Conservation (phyloP, 1,140 invertebrate genomes). For the Drosophila chauvacae region DNA sequence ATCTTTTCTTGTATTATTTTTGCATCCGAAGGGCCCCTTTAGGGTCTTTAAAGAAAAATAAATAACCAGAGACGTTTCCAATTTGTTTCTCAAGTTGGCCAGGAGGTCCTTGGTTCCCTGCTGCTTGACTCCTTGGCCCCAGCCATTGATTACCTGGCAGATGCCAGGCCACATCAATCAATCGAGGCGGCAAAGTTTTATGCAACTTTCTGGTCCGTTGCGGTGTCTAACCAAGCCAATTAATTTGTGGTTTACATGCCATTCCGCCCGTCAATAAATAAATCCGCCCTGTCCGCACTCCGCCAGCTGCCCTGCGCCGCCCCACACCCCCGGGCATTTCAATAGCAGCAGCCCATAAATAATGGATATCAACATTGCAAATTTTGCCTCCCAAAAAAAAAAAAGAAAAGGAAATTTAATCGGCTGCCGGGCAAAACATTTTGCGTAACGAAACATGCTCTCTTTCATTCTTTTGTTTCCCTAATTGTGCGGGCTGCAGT, state of each 20-base stretch:
- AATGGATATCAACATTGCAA: slow-evolving; percentile 26
- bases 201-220: slow-evolving; percentile 60
- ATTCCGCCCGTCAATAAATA: slow-evolving; percentile 60
- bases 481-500: slow-evolving; percentile 23
- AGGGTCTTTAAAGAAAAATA: slow-evolving; percentile 34
- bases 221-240: slow-evolving; percentile 66
- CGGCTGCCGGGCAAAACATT: neutral
- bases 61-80: slow-evolving; percentile 41
- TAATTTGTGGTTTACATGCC: slow-evolving; percentile 72
- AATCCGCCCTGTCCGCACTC: slow-evolving; percentile 29
- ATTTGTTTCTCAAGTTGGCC: slow-evolving; percentile 27
- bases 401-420: slow-evolving; percentile 6
- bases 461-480: neutral
- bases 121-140: neutral
- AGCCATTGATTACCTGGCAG: slow-evolving; percentile 47
- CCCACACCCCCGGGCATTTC: slow-evolving; percentile 35
- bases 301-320: neutral
- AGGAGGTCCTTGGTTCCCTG: slow-evolving; percentile 14
- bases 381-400: neutral
- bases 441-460: neutral
- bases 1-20: slow-evolving; percentile 9
- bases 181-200: slow-evolving; percentile 66
- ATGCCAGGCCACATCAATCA: slow-evolving; percentile 60
- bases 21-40: slow-evolving; percentile 15
- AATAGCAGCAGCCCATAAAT: slow-evolving; percentile 27